Conservation (phyloP, 64 coral and sea anemone genomes). For the Pocillopora verrucosa region DNA sequence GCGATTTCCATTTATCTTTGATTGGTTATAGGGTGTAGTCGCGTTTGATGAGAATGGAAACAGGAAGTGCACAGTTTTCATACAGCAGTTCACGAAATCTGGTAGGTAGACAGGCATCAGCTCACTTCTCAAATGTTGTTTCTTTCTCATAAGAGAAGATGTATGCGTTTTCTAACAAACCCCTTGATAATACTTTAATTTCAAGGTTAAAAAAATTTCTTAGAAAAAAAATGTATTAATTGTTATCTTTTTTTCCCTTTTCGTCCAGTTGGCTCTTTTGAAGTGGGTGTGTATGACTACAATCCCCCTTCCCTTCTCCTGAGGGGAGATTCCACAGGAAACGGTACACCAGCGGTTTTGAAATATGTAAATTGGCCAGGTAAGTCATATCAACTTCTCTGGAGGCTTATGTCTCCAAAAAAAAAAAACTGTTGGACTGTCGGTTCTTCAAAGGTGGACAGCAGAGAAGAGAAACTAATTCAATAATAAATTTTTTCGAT, state of each 20-base stretch:
- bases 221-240: background rate
- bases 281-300: conserved; percentile 24
- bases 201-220: too few species aligned
- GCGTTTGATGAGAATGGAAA: conserved; percentile 31
- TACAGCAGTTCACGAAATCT: conserved; percentile 43
- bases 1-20: background rate
- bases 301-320: conserved; percentile 1
- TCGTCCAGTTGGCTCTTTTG: conserved; percentile 16
- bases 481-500: too few species aligned
- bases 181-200: too few species aligned
- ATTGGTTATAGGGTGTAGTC: background rate
- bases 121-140: background rate
- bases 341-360: background rate
- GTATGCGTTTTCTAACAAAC: too few species aligned
- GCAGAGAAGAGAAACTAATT: too few species aligned
- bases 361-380: conserved; percentile 14
- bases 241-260: background rate
- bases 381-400: background rate
- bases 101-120: background rate
- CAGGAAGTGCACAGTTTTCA: conserved; percentile 26
- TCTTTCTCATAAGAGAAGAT: background rate
- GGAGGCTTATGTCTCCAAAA: too few species aligned
- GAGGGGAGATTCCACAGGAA: conserved; percentile 1
- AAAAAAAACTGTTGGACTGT: too few species aligned
- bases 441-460: too few species aligned